phyloP scores from a whole-genome alignment of 2,888 invertebrate species.

The Caenorhabditis angaria region DNA sequence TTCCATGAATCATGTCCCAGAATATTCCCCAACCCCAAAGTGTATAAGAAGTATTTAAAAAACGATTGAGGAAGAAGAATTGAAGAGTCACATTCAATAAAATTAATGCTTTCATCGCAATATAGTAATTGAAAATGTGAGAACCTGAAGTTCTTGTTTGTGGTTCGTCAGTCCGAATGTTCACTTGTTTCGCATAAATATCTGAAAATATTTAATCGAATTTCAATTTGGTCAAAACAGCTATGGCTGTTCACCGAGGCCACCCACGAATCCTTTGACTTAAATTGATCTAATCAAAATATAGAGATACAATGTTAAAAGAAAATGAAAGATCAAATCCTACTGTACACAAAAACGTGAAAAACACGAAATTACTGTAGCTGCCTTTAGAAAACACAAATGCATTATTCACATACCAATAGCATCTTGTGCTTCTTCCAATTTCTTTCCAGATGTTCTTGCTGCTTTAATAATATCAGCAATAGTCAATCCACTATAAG shows the following conservation, averaged over 20 bases:
- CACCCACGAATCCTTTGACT: too few species aligned
- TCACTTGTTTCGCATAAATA: background rate
- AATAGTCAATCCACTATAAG: conserved; percentile 49
- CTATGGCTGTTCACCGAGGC: conserved; percentile 14
- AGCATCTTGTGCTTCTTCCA: conserved; percentile 25
- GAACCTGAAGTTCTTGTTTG: background rate
- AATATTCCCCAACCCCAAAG: conserved; percentile 72
- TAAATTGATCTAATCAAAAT: too few species aligned
- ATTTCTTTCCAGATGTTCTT: conserved; percentile 21
- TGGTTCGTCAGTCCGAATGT: background rate
- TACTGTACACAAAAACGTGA: too few species aligned
- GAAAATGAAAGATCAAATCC: too few species aligned
- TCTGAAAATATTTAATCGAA: background rate
- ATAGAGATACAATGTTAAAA: too few species aligned
- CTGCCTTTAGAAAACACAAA: background rate
- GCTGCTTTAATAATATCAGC: conserved; percentile 38
- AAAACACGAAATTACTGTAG: too few species aligned
- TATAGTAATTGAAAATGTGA: conserved; percentile 51
- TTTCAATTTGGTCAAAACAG: conserved; percentile 11
- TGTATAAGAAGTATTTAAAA: conserved; percentile 57
- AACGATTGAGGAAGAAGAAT: conserved; percentile 59
- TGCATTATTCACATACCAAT: conserved; percentile 1
- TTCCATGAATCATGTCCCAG: conserved; percentile 66
- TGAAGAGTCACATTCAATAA: conserved; percentile 48
- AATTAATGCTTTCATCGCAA: conserved; percentile 53